Evolutionary conservation across 2,888 invertebrate species (phyloP).

Genomic region (Atrina japonica): DNA sequence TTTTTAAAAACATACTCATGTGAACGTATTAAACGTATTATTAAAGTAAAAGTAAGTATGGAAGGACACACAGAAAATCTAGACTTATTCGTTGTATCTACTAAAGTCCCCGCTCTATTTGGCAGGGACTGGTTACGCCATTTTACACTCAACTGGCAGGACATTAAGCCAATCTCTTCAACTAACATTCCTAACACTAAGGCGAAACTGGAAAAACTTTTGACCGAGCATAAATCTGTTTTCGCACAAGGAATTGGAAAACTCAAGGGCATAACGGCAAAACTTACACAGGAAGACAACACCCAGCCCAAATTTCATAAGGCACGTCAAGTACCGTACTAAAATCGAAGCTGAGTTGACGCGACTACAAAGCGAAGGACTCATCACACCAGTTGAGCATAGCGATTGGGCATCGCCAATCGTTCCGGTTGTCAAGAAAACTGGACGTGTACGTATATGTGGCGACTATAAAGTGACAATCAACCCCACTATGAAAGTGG

Average conservation of each 20-base stretch:
- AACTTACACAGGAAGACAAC: slow-evolving; percentile 1
- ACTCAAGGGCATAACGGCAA: slow-evolving; percentile 23
- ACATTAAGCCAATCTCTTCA: slow-evolving; percentile 8
- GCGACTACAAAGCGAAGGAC: slow-evolving; percentile 28
- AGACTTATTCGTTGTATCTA: slow-evolving; percentile 12
- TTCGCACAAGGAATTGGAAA: slow-evolving; percentile 8
- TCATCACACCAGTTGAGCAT: too few species aligned
- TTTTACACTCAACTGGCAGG: slow-evolving; percentile 34
- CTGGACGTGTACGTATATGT: slow-evolving; percentile 40
- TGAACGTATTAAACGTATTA: background rate
- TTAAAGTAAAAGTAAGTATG: background rate
- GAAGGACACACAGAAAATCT: slow-evolving; percentile 9
- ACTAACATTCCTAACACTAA: background rate
- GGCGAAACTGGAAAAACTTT: background rate
- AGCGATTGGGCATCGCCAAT: too few species aligned
- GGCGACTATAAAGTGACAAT: slow-evolving; percentile 60
- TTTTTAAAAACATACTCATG: slow-evolving; percentile 12
- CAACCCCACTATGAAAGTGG: slow-evolving; percentile 59
- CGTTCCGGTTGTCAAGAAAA: too few species aligned
- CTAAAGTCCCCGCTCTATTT: slow-evolving; percentile 28
- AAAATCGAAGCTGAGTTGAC: slow-evolving; percentile 54
- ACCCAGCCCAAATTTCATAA: slow-evolving; percentile 25
- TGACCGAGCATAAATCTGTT: slow-evolving; percentile 12
- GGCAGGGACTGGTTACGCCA: slow-evolving; percentile 29
- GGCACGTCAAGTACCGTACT: slow-evolving; percentile 24